Base-by-base conservation (phyloP, 1,140 invertebrate genomes). In the Luehdorfia chinensis region DNA sequence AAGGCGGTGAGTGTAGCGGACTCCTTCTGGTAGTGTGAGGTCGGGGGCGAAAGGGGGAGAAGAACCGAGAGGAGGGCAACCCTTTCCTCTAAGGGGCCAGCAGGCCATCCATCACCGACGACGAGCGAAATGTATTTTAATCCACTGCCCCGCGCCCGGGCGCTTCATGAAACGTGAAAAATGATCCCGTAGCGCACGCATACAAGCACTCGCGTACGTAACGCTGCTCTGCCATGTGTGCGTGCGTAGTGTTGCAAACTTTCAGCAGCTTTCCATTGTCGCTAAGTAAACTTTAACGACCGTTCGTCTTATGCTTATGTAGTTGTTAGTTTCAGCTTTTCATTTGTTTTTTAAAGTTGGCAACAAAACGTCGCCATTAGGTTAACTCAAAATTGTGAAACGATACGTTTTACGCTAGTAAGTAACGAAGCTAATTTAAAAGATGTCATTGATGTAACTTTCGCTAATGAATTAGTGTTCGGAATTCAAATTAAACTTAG, bases 121-220 rank as follows among this genome's bases (percentile, higher is more conserved):
- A 71, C 67, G 50, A 75, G 71, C 70, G 70, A 81, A 81, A 84
- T 84, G 80, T 84, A 84, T 84, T 84, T 84, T 84, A 84, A 84
- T 84, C 80, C 76, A 83, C 59, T 84, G 63, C 61, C 69, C 66
- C 67, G 63, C 70, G 57, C 65, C 66, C 45, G 67, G 41, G 43
- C 73, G 73, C 75, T 84, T 83, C 80, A 84, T 84, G 77, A 80
- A 81, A 83, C 68, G 76, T 84, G 80, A 84, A 83, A 84, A 84
- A 84, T 84, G 80, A 84, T 80, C 74, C 46, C 56, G 27, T 31
- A 41, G 55, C 54, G 48, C 64, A 36, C 74, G 59, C 63, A 67
- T 60, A 58, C 48, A 18, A 23, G 7, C 58, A 28, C 31, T 15
- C 15, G n/a, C 36, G 13, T 30, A 50, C 33, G 7, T 27, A 7